phyloP scores from a whole-genome alignment of 2,888 invertebrate species.

The Clanis bilineata region DNA sequence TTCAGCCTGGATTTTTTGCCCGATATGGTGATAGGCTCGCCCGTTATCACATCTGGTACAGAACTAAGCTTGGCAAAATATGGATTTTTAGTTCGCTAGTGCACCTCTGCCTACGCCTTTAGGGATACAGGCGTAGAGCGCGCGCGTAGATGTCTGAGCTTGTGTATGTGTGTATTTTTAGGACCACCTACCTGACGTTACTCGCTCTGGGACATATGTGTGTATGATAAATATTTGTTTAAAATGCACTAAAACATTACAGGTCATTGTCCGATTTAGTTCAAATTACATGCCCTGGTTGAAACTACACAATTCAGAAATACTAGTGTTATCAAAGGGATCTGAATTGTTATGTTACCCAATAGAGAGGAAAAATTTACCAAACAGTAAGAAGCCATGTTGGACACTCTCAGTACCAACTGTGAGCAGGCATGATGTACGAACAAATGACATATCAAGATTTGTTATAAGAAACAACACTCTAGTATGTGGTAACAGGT shows the following conservation, averaged over 20 bases:
- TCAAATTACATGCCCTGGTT: slow-evolving; percentile 74
- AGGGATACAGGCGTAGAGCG: too few relatives aligned
- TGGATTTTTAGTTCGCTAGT: too few relatives aligned
- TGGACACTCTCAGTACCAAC: slow-evolving; percentile 64
- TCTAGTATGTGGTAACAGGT: slow-evolving; percentile 74
- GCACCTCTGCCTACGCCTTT: too few relatives aligned
- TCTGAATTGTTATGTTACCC: slow-evolving; percentile 55
- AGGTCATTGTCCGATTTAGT: slow-evolving; percentile 54
- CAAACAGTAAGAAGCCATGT: slow-evolving; percentile 34
- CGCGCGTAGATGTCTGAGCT: too few relatives aligned
- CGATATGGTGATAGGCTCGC: too few relatives aligned
- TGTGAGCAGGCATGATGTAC: slow-evolving; percentile 54
- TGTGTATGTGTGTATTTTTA: too few relatives aligned
- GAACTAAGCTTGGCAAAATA: too few relatives aligned
- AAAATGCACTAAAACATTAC: slow-evolving; percentile 29
- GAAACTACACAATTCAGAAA: slow-evolving; percentile 48
- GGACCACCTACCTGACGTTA: too few relatives aligned
- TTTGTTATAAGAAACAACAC: slow-evolving; percentile 58
- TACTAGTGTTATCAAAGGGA: slow-evolving; percentile 55
- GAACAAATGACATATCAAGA: slow-evolving; percentile 74
- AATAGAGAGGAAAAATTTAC: slow-evolving; percentile 46
- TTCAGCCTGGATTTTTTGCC: too few relatives aligned
- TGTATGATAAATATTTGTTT: background rate
- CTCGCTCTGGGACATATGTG: background rate
- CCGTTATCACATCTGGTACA: too few relatives aligned